phyloP scores from a whole-genome alignment of 2,797 vertebrate genomes.

The Lepus townsendii region DNA sequence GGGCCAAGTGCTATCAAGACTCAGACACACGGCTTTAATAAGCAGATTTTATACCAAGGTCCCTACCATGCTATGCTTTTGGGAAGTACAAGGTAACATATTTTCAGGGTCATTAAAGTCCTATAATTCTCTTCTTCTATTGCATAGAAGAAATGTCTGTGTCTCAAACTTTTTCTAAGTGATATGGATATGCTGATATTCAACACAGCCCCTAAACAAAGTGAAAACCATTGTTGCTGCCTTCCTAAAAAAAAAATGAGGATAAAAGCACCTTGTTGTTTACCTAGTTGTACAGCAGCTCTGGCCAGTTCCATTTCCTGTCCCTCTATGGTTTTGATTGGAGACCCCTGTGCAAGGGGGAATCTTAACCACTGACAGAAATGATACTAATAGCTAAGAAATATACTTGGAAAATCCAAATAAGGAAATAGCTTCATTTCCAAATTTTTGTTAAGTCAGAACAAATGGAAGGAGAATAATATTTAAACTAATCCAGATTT shows the following conservation, averaged over 20 bases:
- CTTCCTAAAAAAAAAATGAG: not conserved
- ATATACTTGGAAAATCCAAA: constrained; percentile 56
- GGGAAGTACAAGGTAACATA: constrained; percentile 19
- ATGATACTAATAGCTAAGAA: constrained; percentile 29
- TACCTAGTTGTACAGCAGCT: not conserved
- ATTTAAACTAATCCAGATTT: constrained; percentile 83
- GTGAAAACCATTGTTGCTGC: constrained; percentile 44
- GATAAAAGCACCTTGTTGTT: not conserved
- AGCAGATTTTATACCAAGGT: not conserved
- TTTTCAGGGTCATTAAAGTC: not conserved
- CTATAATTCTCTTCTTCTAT: not conserved
- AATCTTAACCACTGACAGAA: constrained; percentile 22
- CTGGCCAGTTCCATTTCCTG: constrained; percentile 24
- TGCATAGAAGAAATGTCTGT: not conserved
- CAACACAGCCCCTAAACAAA: constrained; percentile 41
- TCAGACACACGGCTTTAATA: not conserved
- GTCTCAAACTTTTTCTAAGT: constrained; percentile 20
- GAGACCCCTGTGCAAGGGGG: constrained; percentile 11
- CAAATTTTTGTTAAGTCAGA: constrained; percentile 64
- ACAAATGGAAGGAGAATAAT: constrained; percentile 61
- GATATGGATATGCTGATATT: constrained; percentile 41
- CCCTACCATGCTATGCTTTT: not conserved
- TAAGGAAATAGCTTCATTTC: constrained; percentile 67
- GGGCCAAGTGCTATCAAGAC: not conserved
- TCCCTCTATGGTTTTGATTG: constrained; percentile 59